Evolutionary conservation across 2,888 invertebrate genomes (phyloP).

Genomic region (Lasioglossum pauxillum): DNA sequence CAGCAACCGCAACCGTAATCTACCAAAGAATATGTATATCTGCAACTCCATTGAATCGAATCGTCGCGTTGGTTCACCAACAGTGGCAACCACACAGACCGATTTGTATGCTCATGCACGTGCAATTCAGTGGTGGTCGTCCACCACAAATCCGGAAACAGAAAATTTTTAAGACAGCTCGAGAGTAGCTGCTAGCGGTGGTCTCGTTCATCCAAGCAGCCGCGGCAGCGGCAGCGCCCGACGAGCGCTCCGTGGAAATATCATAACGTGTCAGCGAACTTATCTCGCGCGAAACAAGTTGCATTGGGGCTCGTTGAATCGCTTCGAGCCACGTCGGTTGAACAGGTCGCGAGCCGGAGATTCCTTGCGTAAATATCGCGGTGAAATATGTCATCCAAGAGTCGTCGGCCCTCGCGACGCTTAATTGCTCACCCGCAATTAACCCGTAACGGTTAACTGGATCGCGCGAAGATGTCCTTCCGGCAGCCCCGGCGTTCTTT

Average conservation of each 20-base stretch:
- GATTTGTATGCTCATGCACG: neutral
- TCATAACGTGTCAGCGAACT: constrained; percentile 48
- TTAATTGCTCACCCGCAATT: constrained; percentile 54
- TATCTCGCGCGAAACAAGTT: constrained; percentile 22
- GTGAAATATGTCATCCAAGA: constrained; percentile 45
- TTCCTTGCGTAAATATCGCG: constrained; percentile 42
- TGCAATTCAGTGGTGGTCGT: neutral
- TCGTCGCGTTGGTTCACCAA: no score
- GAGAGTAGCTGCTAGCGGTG: neutral
- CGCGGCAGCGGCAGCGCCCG: constrained; percentile 13
- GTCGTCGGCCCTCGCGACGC: constrained; percentile 27
- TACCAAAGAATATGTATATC: neutral
- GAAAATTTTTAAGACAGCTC: constrained; percentile 23
- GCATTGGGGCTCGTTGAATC: constrained; percentile 28
- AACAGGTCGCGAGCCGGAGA: constrained; percentile 6
- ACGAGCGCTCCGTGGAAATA: constrained; percentile 26
- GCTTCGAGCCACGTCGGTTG: constrained; percentile 12
- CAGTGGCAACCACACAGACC: neutral
- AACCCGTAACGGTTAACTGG: constrained; percentile 25
- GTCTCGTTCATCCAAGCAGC: constrained; percentile 10
- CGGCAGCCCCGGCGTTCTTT: neutral
- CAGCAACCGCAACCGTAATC: neutral
- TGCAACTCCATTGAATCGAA: constrained; percentile 9
- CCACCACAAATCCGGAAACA: neutral
- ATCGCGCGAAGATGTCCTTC: constrained; percentile 12